Evolutionary conservation across 2,113 vertebrate genomes (phyloP), one percentile per base, ranked within the genome.

Genomic region (Brachypteracias leptosomus): DNA sequence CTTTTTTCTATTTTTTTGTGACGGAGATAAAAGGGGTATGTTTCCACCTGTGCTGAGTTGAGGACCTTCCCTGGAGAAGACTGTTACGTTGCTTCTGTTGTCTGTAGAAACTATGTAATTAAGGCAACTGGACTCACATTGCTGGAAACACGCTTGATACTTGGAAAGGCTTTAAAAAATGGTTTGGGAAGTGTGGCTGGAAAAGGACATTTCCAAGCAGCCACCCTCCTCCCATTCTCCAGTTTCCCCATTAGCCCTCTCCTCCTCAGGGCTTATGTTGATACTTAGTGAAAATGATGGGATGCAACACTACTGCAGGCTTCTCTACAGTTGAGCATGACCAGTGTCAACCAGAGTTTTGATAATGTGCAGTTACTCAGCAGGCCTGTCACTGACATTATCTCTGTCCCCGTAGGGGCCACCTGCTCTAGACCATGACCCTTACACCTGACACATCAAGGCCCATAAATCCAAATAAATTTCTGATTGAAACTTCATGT

Each of bases 261-360:
- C 65, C 24, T 96, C 92, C 97, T 96, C 84, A 65, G 89, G 97
- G 95, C 89, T 65, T 21, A 9, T 55, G 93, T 72, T 97, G 89
- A 97, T 95, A 93, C 92, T 97, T 94, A 97, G 95, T 91, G 80
- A 91, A 96, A 71, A 84, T 94, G 93, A 96, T 97, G 76, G 86
- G 38, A 95, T 94, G 61, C 88, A 94, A 93, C 95, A 97, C 97
- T 90, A 97, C 97, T 98, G 88, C 97, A 96, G 94, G 90, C 88
- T 95, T 95, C 85, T 94, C 74, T 76, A 55, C 49, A 74, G 87
- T 72, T 85, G 90, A 96, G 83, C 91, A 96, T 96, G 95, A 92
- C 92, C 95, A 95, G 38, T 97, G 88, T 97, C 95, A 97, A 36
- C 93, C 90, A 24, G 87, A 91, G 93, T 97, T 98, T 97, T 73